Conservation (phyloP, 2,797 vertebrate genomes). For the Hippopotamyrus pictus region DNA sequence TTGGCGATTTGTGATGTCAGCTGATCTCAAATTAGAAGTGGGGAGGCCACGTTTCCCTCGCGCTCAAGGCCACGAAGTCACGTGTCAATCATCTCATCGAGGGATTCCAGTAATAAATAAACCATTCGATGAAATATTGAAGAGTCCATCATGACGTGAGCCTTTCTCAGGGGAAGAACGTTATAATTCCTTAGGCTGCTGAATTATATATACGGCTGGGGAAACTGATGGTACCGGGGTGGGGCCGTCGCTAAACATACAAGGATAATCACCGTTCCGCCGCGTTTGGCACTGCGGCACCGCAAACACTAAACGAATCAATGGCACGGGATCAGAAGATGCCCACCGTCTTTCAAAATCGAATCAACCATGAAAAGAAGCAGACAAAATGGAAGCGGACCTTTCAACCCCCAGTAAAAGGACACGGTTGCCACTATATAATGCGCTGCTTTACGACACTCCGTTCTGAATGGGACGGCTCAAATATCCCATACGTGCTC, state of each 20-base stretch:
- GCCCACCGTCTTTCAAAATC: not conserved
- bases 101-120: conserved; percentile 24
- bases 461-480: not conserved
- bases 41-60: not conserved
- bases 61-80: conserved; percentile 14
- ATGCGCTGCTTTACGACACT: not conserved
- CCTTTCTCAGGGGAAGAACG: conserved; percentile 16
- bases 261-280: not conserved
- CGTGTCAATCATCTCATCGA: conserved; percentile 20
- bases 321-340: not conserved
- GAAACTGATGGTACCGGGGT: not conserved
- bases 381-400: not conserved
- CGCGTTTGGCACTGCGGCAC: not conserved
- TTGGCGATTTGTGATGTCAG: not conserved
- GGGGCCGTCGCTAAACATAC: not conserved
- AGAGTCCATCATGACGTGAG: conserved; percentile 18
- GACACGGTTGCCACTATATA: not conserved
- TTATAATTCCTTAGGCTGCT: not conserved
- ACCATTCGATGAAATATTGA: conserved; percentile 24
- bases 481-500: not conserved
- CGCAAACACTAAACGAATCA: not conserved
- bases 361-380: not conserved
- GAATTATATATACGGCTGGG: conserved; percentile 11
- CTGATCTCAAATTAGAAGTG: not conserved
- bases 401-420: not conserved